Evolutionary conservation across 2,113 vertebrate species (phyloP).

Genomic region (Seriola quinqueradiata): DNA sequence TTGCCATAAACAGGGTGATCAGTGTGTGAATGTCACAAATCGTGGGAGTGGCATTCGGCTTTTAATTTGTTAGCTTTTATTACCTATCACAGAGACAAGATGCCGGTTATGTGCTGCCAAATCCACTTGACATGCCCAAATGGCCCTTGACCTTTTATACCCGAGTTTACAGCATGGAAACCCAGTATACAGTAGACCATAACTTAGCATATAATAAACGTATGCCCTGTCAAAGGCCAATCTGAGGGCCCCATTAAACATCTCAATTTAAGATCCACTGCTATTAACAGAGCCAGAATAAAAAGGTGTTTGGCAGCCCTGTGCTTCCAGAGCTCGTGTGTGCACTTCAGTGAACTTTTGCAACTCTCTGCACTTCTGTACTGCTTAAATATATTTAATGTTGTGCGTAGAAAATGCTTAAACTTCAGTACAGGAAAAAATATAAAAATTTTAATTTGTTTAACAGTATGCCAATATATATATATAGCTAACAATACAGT

Average conservation of each 20-base stretch:
- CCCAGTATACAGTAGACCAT: conserved; percentile 51
- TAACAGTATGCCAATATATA: neutral
- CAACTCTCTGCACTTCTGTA: neutral
- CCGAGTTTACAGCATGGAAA: conserved; percentile 68
- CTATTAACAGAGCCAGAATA: conserved; percentile 59
- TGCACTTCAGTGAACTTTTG: neutral
- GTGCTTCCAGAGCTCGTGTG: neutral
- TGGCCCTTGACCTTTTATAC: conserved; percentile 77
- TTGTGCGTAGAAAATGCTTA: neutral
- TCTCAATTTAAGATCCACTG: conserved; percentile 64
- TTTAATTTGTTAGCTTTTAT: conserved; percentile 80
- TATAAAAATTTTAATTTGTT: neutral
- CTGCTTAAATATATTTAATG: neutral
- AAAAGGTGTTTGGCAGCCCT: conserved; percentile 33
- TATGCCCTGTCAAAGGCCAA: conserved; percentile 60
- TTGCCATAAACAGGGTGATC: conserved; percentile 68
- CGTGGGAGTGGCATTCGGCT: conserved; percentile 61
- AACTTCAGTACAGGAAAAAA: neutral
- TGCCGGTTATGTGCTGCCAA: conserved; percentile 76
- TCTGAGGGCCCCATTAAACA: conserved; percentile 61
- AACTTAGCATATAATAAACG: conserved; percentile 65
- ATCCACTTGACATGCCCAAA: conserved; percentile 66
- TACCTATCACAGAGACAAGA: conserved; percentile 69
- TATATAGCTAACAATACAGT: neutral
- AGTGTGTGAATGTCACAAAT: conserved; percentile 74